Conservation (phyloP, 2,113 vertebrate genomes). For the Antechinus stuartii region DNA sequence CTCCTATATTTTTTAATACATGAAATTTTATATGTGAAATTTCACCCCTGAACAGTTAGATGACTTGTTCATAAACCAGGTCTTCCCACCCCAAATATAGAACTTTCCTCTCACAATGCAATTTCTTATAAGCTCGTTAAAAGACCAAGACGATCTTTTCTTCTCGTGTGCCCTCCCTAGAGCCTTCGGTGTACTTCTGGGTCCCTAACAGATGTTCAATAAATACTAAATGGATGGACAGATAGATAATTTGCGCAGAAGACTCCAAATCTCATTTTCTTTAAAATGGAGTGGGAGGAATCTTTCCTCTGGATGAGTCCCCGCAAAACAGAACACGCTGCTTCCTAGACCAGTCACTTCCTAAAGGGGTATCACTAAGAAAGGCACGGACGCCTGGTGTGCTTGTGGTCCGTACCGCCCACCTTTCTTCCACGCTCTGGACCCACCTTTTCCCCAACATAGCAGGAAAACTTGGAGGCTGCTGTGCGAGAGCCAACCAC, state of each 20-base stretch:
- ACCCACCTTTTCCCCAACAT: neutral
- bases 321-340: neutral
- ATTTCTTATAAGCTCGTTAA: neutral
- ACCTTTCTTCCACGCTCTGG: neutral
- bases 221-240: neutral
- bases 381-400: neutral
- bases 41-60: neutral
- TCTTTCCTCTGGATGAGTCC: neutral
- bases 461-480: neutral
- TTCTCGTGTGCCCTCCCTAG: neutral
- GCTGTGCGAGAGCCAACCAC: neutral
- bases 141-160: neutral
- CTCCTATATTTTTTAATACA: neutral
- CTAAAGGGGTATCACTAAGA: neutral
- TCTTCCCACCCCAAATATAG: neutral
- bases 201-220: neutral
- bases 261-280: neutral
- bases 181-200: neutral
- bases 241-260: neutral
- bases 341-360: neutral
- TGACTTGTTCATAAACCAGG: neutral
- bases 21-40: neutral
- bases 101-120: neutral
- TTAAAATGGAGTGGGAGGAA: neutral
- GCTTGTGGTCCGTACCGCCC: neutral